Percentiles rank a stretch among this genome's conserved stretches.
Evolutionary conservation across 2,797 vertebrate species (phyloP).

Genomic region (Sternotherus odoratus): DNA sequence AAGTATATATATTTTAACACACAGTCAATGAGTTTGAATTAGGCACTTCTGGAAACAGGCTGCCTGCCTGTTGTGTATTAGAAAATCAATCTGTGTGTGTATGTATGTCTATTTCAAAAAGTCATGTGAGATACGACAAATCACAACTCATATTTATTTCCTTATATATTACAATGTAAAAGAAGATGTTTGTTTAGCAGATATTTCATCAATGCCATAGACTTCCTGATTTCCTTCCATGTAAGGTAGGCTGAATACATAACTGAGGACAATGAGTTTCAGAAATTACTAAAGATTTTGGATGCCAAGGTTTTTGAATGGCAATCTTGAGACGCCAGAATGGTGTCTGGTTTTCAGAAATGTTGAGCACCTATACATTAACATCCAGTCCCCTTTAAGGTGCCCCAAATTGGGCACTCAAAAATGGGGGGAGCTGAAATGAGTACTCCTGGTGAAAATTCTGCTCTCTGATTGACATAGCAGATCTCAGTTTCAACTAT

Average conservation of each 20-base stretch:
- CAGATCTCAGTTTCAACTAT: background rate
- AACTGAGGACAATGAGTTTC: background rate
- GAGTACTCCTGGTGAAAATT: background rate
- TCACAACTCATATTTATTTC: conserved; percentile 26
- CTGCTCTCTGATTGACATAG: background rate
- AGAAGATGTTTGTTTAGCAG: background rate
- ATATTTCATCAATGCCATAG: background rate
- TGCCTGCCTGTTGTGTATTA: background rate
- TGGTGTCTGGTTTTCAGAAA: background rate
- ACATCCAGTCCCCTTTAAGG: background rate
- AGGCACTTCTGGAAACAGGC: background rate
- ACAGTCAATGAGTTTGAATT: background rate
- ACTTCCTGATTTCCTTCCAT: background rate
- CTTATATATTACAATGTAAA: background rate
- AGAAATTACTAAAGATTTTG: background rate
- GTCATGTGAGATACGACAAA: background rate
- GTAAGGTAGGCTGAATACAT: background rate
- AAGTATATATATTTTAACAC: background rate
- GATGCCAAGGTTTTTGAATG: background rate
- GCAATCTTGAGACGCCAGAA: background rate
- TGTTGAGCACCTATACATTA: background rate
- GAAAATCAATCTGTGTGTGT: background rate
- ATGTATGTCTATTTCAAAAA: background rate
- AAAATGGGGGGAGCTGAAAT: background rate
- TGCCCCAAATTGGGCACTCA: background rate